Base-by-base conservation (phyloP, 2,888 invertebrate genomes). In the Tribolium freemani region DNA sequence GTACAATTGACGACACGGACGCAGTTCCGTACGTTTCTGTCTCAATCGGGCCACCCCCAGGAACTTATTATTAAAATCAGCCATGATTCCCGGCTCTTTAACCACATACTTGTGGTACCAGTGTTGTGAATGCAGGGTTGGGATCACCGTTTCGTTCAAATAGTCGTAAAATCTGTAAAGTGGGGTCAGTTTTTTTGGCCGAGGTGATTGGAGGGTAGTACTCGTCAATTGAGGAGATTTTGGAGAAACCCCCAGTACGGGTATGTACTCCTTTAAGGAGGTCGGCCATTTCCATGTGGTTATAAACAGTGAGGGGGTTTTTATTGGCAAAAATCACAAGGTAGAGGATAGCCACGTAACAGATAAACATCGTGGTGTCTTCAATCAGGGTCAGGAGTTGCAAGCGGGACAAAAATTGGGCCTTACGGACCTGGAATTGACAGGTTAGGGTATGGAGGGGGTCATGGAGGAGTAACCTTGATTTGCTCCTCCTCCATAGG, bases 51-150 rank as follows among this genome's bases (percentile, higher is more conserved):
- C 75, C 5, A 81, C 75, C n/a, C 83, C 84, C 6, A 83, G 53
- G 57, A 81, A 80, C 74, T 81, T 83, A 50, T 83, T 83, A 5
- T 75, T 71, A 30, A 80, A 80, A 74, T 84, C 84, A 4, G 75
- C 75, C n/a, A 80, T 81, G 72, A 80, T 74, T 26, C 84, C 84
- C 3, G 83, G 79, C 30, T 80, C 77, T 0, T 79, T 69, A 6
- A 75, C 68, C 6, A 79, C 63, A 63, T 73, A 82, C 26, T 73
- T 77, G n/a, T 77, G 80, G 61, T 84, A 84, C 83, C 83, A 84
- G 9, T 77, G 76, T 1, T 50, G 64, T 1, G 80, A 75, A 56
- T 83, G 83, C 46, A 81, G 56, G 5, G 77, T 74, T 4, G 72
- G 73, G 4, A 83, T 74, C 1, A 83, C 66, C 4, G 79, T 78